Base-by-base conservation (phyloP, 2,113 vertebrate species). In the Hepsetus odoe region DNA sequence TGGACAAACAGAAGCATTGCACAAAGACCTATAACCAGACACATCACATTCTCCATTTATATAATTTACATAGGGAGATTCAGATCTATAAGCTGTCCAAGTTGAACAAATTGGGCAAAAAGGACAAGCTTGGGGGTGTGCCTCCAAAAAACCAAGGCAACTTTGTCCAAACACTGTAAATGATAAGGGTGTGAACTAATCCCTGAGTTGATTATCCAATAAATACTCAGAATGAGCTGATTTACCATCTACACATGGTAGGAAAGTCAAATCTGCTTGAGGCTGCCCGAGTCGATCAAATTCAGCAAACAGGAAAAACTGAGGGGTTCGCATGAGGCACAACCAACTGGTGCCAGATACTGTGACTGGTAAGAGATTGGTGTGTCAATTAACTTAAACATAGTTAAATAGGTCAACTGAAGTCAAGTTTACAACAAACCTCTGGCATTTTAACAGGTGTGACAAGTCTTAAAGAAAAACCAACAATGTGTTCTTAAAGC, bases 271-370 rank as follows among this genome's bases (percentile, higher is more conserved):
- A 49, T 20, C 46, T 20, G 20, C 13, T 1, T 49, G 16, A 49
- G 5, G 46, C 46, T 49, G 46, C 18, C 18, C 12, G 18, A 49
- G n/a, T 22, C 65, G 30, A 66, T 9, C 49, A 40, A 49, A 49
- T 18, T 49, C 16, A 18, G 13, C 13, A 66, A 22, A 8, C 59
- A 53, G 32, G 53, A 26, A n/a, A 67, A 5, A 40, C 8, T 66
- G 62, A 53, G 51, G 51, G 53, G 53, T 49, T 40, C 30, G 64
- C 51, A 58, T 71, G 24, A 80, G 75, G 59, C 55, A 77, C 73
- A 74, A 71, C 4, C 70, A 70, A 51, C 66, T 85, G 56, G 14
- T 80, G 20, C 64, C 74, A 42, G 78, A 85, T 58, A 65, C 74
- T 28, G 64, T 67, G 16, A 42, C 30, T 70, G 82, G 74, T 80